phyloP scores from a whole-genome alignment of 2,797 vertebrate genomes.

The Champsocephalus esox region DNA sequence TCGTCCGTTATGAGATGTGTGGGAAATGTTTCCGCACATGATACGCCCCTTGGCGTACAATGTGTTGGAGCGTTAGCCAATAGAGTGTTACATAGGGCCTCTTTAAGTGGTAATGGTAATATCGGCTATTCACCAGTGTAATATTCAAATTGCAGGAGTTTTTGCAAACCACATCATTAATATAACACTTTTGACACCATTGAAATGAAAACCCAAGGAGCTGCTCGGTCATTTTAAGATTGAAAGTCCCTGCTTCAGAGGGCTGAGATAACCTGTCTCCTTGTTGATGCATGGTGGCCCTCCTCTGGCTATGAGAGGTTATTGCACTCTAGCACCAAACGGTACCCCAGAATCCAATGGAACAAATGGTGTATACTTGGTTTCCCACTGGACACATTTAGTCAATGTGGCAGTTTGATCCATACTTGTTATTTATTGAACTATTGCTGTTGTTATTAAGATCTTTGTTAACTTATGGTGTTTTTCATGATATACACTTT shows the following conservation, averaged over 20 bases:
- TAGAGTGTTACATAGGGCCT: too few species aligned
- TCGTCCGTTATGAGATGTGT: too few species aligned
- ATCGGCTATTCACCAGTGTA: too few species aligned
- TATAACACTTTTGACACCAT: slow-evolving; percentile 2
- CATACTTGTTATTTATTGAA: background rate
- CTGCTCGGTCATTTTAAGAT: background rate
- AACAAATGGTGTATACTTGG: background rate
- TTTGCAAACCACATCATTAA: background rate
- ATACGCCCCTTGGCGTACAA: too few species aligned
- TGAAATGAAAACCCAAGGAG: background rate
- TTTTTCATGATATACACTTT: background rate
- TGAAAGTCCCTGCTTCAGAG: background rate
- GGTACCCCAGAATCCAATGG: background rate
- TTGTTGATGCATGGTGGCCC: slow-evolving; percentile 50
- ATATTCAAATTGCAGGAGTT: too few species aligned
- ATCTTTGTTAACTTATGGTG: background rate
- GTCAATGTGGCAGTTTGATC: background rate
- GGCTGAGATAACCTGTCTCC: background rate
- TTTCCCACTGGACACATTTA: background rate
- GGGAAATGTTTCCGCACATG: too few species aligned
- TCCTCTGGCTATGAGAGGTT: slow-evolving; percentile 64
- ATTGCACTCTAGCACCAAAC: slow-evolving; percentile 46
- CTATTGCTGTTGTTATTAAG: background rate
- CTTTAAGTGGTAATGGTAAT: too few species aligned
- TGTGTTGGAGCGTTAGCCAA: too few species aligned